Percentiles rank a stretch among this genome's conserved stretches.
phyloP scores from a whole-genome alignment of 2,888 invertebrate genomes.

The Drosophila paracracens region DNA sequence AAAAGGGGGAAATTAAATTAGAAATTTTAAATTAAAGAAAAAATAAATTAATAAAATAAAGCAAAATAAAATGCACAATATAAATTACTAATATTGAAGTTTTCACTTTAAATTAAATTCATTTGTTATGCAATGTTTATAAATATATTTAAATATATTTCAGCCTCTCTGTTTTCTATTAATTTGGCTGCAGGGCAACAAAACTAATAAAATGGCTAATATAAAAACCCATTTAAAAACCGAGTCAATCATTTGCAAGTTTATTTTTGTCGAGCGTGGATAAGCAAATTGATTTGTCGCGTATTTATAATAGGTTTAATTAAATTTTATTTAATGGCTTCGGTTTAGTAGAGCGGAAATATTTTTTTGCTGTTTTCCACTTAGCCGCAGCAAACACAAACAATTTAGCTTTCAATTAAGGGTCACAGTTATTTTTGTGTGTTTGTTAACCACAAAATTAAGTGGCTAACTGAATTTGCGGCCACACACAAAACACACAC shows the following conservation, averaged over 20 bases:
- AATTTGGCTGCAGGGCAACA: not conserved
- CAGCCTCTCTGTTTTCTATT: too few relatives aligned
- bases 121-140: not conserved
- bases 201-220: not conserved
- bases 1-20: not conserved
- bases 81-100: not conserved
- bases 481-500: conserved; percentile 46
- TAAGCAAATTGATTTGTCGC: conserved; percentile 35
- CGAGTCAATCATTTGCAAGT: conserved; percentile 13
- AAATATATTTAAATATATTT: not conserved
- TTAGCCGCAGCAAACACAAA: conserved; percentile 23
- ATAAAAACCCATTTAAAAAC: not conserved
- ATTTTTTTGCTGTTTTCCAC: not conserved
- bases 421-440: conserved; percentile 36
- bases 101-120: not conserved
- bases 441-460: conserved; percentile 81
- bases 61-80: not conserved
- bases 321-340: conserved; percentile 24
- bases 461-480: conserved; percentile 82
- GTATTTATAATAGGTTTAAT: conserved; percentile 35
- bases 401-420: conserved; percentile 74
- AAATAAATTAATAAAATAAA: not conserved
- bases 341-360: conserved; percentile 3
- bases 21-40: not conserved
- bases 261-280: not conserved